These are phyloP conservation scores for Drosophila putrida DNA, from an alignment of 2,888 invertebrate species.

Conservation along the genomic window DNA sequence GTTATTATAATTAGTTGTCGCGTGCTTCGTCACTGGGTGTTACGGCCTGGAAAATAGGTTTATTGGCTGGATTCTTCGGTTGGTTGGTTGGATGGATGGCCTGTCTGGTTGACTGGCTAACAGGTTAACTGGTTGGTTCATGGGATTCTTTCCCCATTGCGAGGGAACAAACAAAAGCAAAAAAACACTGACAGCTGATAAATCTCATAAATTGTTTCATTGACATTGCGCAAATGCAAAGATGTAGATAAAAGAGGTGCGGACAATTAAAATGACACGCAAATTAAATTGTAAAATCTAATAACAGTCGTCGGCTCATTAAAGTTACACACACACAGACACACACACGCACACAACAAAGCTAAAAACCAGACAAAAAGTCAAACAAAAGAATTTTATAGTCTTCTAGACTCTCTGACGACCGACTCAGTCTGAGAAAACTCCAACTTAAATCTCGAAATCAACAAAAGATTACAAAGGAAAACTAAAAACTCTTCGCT, in stretches of 20 bases:
- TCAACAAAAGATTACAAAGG: slow-evolving; percentile 12
- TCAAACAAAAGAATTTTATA: slow-evolving; percentile 31
- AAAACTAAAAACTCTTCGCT: not conserved
- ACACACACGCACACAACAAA: not conserved
- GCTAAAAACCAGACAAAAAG: slow-evolving; percentile 15
- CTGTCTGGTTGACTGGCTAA: not conserved
- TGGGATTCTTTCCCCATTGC: slow-evolving; percentile 1
- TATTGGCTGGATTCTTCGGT: slow-evolving; percentile 15
- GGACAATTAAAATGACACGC: slow-evolving; percentile 55
- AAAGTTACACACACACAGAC: slow-evolving; percentile 31
- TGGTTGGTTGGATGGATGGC: slow-evolving; percentile 3
- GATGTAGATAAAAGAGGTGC: slow-evolving; percentile 48
- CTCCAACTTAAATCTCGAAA: not conserved
- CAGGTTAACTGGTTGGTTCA: not conserved
- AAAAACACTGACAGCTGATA: slow-evolving; percentile 21
- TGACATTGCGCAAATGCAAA: slow-evolving; percentile 53
- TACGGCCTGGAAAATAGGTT: slow-evolving; percentile 23
- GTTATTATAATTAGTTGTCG: not conserved
- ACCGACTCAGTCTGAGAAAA: slow-evolving; percentile 31
- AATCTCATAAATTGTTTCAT: slow-evolving; percentile 49
- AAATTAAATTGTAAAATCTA: slow-evolving; percentile 67
- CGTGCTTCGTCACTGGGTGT: slow-evolving; percentile 15
- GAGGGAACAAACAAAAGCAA: not conserved
- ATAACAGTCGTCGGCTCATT: slow-evolving; percentile 45
- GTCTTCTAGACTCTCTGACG: not conserved